phyloP scores from a whole-genome alignment of 2,113 vertebrate species.

The Myotis yumanensis region DNA sequence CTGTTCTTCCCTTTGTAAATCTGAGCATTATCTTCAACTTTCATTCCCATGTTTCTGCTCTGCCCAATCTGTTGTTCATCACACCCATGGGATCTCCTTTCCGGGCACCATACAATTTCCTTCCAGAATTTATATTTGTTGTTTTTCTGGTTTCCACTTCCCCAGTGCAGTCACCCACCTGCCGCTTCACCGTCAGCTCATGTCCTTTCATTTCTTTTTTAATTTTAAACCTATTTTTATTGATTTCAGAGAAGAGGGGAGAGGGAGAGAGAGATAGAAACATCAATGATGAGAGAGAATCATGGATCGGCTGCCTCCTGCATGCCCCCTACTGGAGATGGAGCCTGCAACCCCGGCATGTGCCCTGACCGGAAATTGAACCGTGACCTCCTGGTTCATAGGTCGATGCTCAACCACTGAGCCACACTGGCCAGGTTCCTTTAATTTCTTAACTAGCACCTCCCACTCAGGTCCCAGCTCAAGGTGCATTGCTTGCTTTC shows the following conservation, averaged over 20 bases:
- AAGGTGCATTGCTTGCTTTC: background rate
- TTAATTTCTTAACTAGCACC: background rate
- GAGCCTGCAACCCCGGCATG: too few species aligned
- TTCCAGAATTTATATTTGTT: background rate
- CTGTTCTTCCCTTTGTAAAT: background rate
- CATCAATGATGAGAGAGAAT: too few species aligned
- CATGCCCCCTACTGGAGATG: rapidly evolving
- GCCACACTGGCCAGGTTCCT: background rate
- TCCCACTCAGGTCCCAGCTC: background rate
- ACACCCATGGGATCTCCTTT: background rate
- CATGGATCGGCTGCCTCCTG: too few species aligned
- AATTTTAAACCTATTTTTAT: too few species aligned
- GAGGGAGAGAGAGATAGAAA: too few species aligned
- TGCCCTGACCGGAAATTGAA: too few species aligned
- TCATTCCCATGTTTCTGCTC: background rate
- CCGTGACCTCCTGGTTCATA: too few species aligned
- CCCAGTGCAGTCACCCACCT: background rate
- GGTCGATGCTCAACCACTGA: too few species aligned
- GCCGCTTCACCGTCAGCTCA: background rate
- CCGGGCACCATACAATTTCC: background rate
- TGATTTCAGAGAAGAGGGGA: too few species aligned
- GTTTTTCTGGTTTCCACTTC: background rate
- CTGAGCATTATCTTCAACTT: background rate
- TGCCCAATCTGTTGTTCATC: background rate
- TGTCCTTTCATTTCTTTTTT: too few species aligned